Percentiles rank a stretch among this genome's conserved stretches.
These are phyloP conservation scores for Poecile montanus DNA, from an alignment of 2,797 vertebrate species.

Conservation along the genomic window DNA sequence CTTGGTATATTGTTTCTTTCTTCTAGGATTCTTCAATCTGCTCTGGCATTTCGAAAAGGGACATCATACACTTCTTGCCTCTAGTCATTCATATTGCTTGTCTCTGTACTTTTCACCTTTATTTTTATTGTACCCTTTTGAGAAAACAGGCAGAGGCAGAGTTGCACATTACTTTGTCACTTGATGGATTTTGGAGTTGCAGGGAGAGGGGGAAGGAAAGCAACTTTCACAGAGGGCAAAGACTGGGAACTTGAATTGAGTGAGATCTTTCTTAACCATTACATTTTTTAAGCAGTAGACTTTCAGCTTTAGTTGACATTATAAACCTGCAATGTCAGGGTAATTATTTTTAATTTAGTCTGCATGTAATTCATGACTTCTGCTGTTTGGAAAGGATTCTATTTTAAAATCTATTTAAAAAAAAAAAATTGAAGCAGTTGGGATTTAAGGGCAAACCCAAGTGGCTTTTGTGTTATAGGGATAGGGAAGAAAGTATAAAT, in stretches of 20 bases:
- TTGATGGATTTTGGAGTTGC: background rate
- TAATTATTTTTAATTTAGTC: background rate
- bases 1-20: background rate
- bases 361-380: background rate
- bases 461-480: background rate
- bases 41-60: background rate
- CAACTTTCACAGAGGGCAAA: background rate
- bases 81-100: background rate
- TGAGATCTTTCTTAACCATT: background rate
- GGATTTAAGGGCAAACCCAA: background rate
- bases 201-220: background rate
- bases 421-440: background rate
- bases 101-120: background rate
- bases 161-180: background rate
- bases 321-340: background rate
- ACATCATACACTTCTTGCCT: background rate
- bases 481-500: background rate
- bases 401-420: background rate
- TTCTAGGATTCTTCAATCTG: background rate
- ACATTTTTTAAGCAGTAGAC: background rate
- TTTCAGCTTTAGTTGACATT: background rate
- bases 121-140: background rate
- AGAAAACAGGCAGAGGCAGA: background rate
- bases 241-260: background rate
- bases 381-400: background rate